phyloP scores from a whole-genome alignment of 2,888 invertebrate species.

The Phengaris alcon region DNA sequence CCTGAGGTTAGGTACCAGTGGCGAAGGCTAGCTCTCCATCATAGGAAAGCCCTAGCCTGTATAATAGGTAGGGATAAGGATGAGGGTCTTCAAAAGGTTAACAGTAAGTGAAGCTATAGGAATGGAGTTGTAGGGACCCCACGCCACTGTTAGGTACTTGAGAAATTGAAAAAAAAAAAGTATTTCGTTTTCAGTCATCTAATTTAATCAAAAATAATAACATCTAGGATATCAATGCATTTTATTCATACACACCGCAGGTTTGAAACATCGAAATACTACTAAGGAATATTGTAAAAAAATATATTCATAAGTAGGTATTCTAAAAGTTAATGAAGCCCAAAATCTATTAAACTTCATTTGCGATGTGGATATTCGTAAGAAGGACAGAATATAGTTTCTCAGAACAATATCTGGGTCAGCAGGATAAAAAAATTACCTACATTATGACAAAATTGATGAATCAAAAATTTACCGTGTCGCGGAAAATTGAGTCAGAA shows the following conservation, averaged over 20 bases:
- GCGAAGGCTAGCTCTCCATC: no score
- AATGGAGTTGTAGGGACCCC: no score
- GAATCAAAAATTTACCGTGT: background rate
- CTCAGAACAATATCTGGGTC: constrained; percentile 14
- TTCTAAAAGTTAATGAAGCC: background rate
- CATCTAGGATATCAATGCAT: no score
- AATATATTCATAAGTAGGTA: background rate
- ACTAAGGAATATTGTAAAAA: background rate
- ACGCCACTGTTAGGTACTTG: no score
- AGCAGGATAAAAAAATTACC: background rate
- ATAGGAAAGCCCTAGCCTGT: no score
- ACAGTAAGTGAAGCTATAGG: no score
- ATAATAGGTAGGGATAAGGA: no score
- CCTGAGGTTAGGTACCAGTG: no score
- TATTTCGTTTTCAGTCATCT: no score
- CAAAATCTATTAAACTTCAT: background rate
- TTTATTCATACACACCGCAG: background rate
- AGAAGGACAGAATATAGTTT: background rate
- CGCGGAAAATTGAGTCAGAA: constrained; percentile 2
- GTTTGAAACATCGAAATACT: background rate
- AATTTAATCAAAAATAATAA: no score
- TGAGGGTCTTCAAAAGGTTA: no score
- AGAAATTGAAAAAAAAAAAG: no score
- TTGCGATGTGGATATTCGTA: background rate
- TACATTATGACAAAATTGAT: background rate